Evolutionary conservation across 2,113 vertebrate species (phyloP).

Genomic region (Rafetus swinhoei): DNA sequence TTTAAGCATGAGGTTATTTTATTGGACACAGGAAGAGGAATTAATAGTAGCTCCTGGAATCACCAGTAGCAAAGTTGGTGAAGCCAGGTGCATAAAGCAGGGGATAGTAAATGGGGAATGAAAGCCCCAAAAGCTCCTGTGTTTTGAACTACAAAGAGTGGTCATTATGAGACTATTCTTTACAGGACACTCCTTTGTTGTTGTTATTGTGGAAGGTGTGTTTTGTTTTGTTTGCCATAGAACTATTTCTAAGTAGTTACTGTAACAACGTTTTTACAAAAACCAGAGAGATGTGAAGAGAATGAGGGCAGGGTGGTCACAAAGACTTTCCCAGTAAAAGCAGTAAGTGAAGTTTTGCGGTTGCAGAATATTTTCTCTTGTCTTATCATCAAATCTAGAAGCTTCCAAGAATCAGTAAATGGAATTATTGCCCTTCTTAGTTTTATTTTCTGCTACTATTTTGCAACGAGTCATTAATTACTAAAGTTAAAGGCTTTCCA

Average conservation of each 20-base stretch:
- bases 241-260: not conserved
- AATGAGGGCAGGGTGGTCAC: not conserved
- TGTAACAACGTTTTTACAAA: accelerated
- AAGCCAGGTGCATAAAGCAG: not conserved
- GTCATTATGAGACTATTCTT: constrained; percentile 5
- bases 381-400: not conserved
- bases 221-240: not conserved
- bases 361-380: not conserved
- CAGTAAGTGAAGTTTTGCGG: not conserved
- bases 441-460: not conserved
- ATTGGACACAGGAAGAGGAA: not conserved
- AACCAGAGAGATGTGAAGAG: not conserved
- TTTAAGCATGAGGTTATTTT: not conserved
- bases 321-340: not conserved
- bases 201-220: not conserved
- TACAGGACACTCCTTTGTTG: not conserved
- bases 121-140: not conserved
- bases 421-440: not conserved
- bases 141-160: not conserved
- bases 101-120: constrained; percentile 5
- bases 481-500: not conserved
- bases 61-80: not conserved
- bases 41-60: not conserved
- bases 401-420: not conserved
- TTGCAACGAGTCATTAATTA: not conserved